Base-by-base conservation (phyloP, 2,888 invertebrate genomes). In the Cremastinae sp. region DNA sequence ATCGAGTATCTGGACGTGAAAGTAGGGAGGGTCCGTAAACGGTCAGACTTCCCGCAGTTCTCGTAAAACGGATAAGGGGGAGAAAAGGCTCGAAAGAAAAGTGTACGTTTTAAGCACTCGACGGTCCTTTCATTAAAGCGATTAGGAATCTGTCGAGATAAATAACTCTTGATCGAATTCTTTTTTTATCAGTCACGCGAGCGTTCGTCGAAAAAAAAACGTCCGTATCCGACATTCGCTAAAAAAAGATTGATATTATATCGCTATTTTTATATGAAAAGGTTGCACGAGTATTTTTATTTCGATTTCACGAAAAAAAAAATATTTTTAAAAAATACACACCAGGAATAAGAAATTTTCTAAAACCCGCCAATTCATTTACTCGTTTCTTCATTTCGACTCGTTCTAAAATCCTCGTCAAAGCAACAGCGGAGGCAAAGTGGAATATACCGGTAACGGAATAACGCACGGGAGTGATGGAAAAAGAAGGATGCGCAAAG, bases 61-160 rank as follows among this genome's bases (percentile, higher is more conserved):
- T 76, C 62, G 51, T 53, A 53, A 47, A 59, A 36, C 45, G 54
- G 18, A 58, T 41, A 54, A 12, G 9, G 47, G 16, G 47, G 18
- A 16, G 18, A 47, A 16, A 47, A 5, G 8, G 43, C 28, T 3
- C 53, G 51, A 71, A 43, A 22, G 36, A 41, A 45, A 56, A 43
- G 41, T 41, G 58, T 49, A 66, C 20, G 34, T 12, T 5, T 8
- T 28, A 14, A 8, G 16, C 20, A 5, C 14, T 14, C 34, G 20
- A 12, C 14, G 18, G 45, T 8, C 54, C 34, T 64, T 73, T 64
- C 58, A 74, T 79, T 61, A 77, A 45, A 45, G 8, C 69, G 47
- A 79, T 79, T 75, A 74, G 20, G 62, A 66, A 73, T 49, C 18
- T 12, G 22, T 68, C 22, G 43, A 64, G 73, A 78, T 68, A 72